Percentiles rank a stretch among this genome's conserved stretches.
These are phyloP conservation scores for Synanthedon tipuliformis DNA, from an alignment of 2,888 invertebrate species.

Conservation along the genomic window DNA sequence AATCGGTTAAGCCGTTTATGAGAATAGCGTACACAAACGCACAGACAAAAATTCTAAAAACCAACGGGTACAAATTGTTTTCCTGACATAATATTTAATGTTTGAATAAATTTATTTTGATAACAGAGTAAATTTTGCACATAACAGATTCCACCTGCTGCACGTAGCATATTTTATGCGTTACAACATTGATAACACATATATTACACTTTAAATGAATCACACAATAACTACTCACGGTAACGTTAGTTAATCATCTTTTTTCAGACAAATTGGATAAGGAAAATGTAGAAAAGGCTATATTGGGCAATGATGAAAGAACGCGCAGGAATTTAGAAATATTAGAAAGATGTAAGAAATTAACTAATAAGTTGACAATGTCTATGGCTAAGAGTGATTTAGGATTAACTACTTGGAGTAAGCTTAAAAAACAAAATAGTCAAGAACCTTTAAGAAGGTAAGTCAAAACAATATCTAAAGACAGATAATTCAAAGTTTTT, in stretches of 20 bases:
- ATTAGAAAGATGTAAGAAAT: slow-evolving; percentile 65
- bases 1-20: too few species aligned
- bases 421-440: slow-evolving; percentile 79
- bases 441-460: slow-evolving; percentile 75
- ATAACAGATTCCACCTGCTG: too few species aligned
- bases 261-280: slow-evolving; percentile 64
- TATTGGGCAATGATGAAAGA: slow-evolving; percentile 64
- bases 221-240: slow-evolving; percentile 28
- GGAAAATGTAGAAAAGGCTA: slow-evolving; percentile 39
- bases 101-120: too few species aligned
- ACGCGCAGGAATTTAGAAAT: slow-evolving; percentile 70
- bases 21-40: too few species aligned
- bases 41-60: too few species aligned
- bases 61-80: too few species aligned
- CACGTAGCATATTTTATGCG: not conserved
- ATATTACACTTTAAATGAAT: slow-evolving; percentile 17
- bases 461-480: slow-evolving; percentile 7
- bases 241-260: slow-evolving; percentile 18
- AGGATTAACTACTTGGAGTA: slow-evolving; percentile 90
- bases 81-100: too few species aligned
- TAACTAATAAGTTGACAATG: slow-evolving; percentile 72
- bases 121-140: too few species aligned
- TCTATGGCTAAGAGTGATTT: slow-evolving; percentile 91
- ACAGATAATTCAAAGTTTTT: not conserved
- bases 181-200: slow-evolving; percentile 1